A percentile compares a stretch with the other conserved stretches of the same genome.
phyloP scores from a whole-genome alignment of 2,888 invertebrate species.

The Kuschelorhynchus macadamiae region DNA sequence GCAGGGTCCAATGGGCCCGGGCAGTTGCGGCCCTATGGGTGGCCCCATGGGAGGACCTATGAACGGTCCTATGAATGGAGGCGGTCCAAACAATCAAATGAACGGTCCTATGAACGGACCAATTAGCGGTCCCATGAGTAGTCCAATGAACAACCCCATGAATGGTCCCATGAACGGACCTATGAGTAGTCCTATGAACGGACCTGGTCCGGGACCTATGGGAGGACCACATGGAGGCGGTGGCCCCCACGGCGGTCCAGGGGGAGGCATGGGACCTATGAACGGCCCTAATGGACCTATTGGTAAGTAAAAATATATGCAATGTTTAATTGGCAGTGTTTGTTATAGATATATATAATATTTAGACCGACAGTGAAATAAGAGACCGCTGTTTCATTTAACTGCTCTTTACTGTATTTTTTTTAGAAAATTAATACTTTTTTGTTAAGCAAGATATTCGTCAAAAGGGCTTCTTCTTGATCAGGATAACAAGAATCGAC shows the following conservation, averaged over 20 bases:
- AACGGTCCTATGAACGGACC: slow-evolving; percentile 84
- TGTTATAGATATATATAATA: no score
- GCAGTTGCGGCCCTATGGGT: slow-evolving; percentile 63
- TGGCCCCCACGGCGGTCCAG: slow-evolving; percentile 25
- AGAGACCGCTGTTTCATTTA: no score
- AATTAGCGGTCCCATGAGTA: slow-evolving; percentile 76
- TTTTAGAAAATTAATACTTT: no score
- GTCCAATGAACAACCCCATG: slow-evolving; percentile 75
- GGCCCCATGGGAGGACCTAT: slow-evolving; percentile 62
- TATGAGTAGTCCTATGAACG: slow-evolving; percentile 67
- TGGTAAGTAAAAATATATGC: slow-evolving; percentile 46
- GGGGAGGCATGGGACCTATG: slow-evolving; percentile 55
- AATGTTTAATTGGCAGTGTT: not conserved
- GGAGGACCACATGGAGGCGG: slow-evolving; percentile 64
- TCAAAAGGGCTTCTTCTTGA: no score
- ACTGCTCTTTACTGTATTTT: no score
- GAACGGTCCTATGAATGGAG: slow-evolving; percentile 72
- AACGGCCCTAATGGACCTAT: slow-evolving; percentile 61
- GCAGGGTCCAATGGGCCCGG: slow-evolving; percentile 58
- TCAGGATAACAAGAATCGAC: no score
- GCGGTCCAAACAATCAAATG: slow-evolving; percentile 73
- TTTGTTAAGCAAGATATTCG: no score
- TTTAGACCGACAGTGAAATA: no score
- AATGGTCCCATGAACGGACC: slow-evolving; percentile 68
- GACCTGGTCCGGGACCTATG: slow-evolving; percentile 36